Conservation (phyloP, 1,140 invertebrate species). For the Zeugodacus cucurbitae region DNA sequence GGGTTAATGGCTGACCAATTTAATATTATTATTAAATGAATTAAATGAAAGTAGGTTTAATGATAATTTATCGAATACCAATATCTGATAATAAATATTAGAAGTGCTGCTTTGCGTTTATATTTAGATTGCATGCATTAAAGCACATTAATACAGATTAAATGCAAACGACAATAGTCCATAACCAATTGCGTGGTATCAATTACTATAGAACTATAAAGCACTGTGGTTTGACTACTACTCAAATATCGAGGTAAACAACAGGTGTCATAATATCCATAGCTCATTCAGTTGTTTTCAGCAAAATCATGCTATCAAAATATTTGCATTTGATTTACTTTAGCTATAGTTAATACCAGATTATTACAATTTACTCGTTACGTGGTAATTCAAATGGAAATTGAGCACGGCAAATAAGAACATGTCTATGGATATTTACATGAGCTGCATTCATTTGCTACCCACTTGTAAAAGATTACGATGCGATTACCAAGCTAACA, state of each 20-base stretch:
- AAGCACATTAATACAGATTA: neutral
- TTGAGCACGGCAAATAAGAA: neutral
- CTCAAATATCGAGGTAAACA: slow-evolving; percentile 14
- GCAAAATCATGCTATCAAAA: neutral
- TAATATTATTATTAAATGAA: neutral
- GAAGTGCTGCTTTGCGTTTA: neutral
- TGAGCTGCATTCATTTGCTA: too few species aligned
- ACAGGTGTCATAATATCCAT: neutral
- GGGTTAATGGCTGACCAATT: too few species aligned
- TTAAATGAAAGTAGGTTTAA: neutral
- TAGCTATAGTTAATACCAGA: neutral
- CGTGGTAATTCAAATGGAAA: neutral
- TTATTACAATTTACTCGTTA: neutral
- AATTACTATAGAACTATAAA: neutral
- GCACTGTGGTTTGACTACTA: neutral
- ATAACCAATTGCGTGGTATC: neutral
- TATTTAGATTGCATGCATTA: neutral
- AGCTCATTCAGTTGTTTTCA: neutral
- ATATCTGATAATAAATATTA: neutral
- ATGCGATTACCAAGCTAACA: too few species aligned
- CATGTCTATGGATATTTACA: too few species aligned
- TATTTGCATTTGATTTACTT: neutral
- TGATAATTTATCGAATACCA: neutral
- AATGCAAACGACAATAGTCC: neutral
- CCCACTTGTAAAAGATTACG: too few species aligned